phyloP scores from a whole-genome alignment of 2,113 vertebrate species.

The Phoenicopterus ruber region DNA sequence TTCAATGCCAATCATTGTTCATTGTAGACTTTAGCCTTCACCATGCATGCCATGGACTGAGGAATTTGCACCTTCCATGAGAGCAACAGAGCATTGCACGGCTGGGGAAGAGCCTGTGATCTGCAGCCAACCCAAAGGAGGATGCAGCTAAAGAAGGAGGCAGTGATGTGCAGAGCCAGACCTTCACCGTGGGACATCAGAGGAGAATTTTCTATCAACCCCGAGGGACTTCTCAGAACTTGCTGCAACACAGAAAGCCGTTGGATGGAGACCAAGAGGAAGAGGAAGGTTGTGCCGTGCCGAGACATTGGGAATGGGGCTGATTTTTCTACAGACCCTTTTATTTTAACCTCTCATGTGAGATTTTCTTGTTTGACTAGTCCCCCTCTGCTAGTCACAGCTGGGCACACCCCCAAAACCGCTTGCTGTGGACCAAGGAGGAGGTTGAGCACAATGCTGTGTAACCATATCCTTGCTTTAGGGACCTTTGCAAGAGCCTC shows the following conservation, averaged over 20 bases:
- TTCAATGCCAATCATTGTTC: neutral
- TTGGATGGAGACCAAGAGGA: neutral
- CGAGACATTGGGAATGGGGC: neutral
- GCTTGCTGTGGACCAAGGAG: neutral
- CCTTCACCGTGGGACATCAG: neutral
- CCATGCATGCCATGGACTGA: too few relatives aligned
- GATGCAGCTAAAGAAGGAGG: neutral
- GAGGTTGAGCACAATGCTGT: neutral
- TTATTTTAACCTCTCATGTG: neutral
- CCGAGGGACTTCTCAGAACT: neutral
- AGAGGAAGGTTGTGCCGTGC: neutral
- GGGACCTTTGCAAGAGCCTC: neutral
- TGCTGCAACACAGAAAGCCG: neutral
- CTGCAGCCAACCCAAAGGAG: neutral
- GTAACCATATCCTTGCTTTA: neutral
- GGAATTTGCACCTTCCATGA: too few relatives aligned
- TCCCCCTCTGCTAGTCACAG: neutral
- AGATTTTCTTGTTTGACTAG: neutral
- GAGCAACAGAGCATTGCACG: neutral
- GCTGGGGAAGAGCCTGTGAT: neutral
- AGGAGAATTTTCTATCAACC: neutral
- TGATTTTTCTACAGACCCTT: neutral
- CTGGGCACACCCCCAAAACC: neutral
- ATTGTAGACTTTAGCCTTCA: too few relatives aligned
- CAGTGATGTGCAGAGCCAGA: neutral